Evolutionary conservation across 2,888 invertebrate species (phyloP), one percentile per base, ranked within the genome.

Genomic region (Sylvicola fuscatus): DNA sequence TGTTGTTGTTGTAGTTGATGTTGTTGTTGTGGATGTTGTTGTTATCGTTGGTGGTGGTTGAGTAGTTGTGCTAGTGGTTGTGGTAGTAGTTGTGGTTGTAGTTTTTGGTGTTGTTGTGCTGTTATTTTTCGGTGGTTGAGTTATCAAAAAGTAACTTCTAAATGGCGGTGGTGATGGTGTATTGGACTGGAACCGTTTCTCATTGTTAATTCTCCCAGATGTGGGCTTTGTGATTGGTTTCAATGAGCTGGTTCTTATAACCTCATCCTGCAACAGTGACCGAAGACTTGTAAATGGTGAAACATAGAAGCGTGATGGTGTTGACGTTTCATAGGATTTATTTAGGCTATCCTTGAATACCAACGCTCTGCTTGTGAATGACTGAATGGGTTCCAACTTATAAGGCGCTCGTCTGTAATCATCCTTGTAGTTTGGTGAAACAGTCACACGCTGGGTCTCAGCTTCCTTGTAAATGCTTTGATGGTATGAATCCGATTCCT

Each of bases 261-360:
- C 44, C 28, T 54, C 54, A 36, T 58, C 58, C 35, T 58, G 53
- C 41, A 63, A 49, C 16, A 67, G 49, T 41, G 61, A 65, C 41
- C 62, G 61, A 16, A 66, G 47, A 26, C 66, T 62, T 46, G 61
- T 62, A 40, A 62, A 68, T 0, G 68, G 65, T 1, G 68, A 67
- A 7, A 67, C 58, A 31, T 57, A 51, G 13, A 64, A 60, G 41
- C 60, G 55, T 28, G 49, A 46, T 12, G 39, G 36, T 10, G 51
- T 48, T 0, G 57, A 54, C 7, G 46, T 44, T 12, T 52, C 52
- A 33, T 44, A 45, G 3, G 52, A 54, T 33, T 52, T 52, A 37
- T 51, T 56, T 0, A 58, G 41, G 28, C 46, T 52, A 27, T 60
- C 60, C 39, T 57, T 59, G 34, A 58, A 56, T 2, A 49, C 39